Base-by-base conservation (phyloP, 2,113 vertebrate genomes). In the Dromiciops gliroides region DNA sequence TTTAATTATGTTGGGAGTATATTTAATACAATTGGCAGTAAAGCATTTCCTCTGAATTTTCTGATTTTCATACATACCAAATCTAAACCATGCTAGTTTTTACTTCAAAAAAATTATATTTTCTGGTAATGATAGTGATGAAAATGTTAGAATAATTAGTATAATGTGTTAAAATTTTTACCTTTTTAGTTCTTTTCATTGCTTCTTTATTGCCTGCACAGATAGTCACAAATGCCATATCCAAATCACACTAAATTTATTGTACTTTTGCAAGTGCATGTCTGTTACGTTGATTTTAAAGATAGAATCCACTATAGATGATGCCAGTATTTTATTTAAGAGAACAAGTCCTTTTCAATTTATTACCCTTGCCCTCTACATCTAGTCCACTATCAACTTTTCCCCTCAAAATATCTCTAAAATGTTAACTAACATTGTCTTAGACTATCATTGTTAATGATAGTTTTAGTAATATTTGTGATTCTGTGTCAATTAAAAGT, bases 1-100 rank as follows among this genome's bases (percentile, higher is more conserved):
- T 95, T 95, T 96, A 94, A 97, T 97, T 96, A 93, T 95, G 19
- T 93, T 31, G 90, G 91, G 94, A 52, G 50, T 89, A 50, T 52
- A 50, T 90, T 90, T 93, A 75, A 28, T 94, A 22, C n/a, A 93
- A 50, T 67, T 88, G 24, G 49, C 49, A 75, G 44, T 92, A 92
- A 83, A 53, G 56, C 56, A 92, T 93, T 75, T 97, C 89, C 89
- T 90, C 95, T 83, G 67, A 7, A 6, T 83, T 44, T 44, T 83
- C 28, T 44, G 67, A 83, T 52, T 50, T 94, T 28, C 8, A 3
- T 91, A 52, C 50, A 89, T 67, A 12, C 75, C 50, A 89, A 95
- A 93, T 97, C 91, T 92, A 51, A 93, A 93, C n/a, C 90, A 48
- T 90, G 47, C 49, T 56, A 88, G 53, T 48, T 95, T 96, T 95